These are phyloP conservation scores for Crypturellus undulatus DNA, from an alignment of 2,113 vertebrate genomes.

Conservation along the genomic window DNA sequence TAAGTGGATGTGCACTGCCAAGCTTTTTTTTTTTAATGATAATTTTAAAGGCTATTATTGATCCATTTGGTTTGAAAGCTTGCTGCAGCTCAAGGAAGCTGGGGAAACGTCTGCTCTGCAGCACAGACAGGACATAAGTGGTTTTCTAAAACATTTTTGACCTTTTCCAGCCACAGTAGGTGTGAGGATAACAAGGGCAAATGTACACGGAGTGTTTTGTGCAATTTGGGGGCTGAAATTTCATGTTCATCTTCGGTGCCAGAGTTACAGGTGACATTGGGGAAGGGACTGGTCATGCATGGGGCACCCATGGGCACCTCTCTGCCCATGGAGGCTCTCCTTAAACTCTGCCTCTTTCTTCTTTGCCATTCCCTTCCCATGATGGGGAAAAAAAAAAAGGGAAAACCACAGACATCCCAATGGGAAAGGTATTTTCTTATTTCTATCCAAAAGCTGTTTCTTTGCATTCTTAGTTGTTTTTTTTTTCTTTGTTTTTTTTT, in stretches of 20 bases:
- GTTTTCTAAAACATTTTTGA: background rate
- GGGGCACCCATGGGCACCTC: rapidly evolving
- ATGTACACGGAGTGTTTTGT: background rate
- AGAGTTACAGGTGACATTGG: background rate
- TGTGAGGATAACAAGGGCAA: background rate
- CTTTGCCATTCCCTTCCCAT: background rate
- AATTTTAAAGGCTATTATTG: background rate
- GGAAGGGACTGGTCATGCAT: rapidly evolving
- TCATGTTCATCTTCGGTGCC: background rate
- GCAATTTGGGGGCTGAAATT: background rate
- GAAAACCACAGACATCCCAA: background rate
- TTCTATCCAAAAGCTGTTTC: background rate
- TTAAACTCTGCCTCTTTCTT: background rate
- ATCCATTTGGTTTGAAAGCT: background rate
- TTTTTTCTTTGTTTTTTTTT: background rate
- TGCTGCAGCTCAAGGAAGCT: background rate
- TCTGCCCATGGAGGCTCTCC: background rate
- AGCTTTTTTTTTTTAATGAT: background rate
- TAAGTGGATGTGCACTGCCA: background rate
- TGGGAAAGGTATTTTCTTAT: background rate
- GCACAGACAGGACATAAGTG: background rate
- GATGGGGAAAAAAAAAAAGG: background rate
- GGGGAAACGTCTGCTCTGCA: background rate
- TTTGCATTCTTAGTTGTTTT: background rate
- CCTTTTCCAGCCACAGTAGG: background rate